Evolutionary conservation across 1,140 invertebrate genomes (phyloP), one percentile per base, ranked within the genome.

Genomic region (Drosophila micromelanica): DNA sequence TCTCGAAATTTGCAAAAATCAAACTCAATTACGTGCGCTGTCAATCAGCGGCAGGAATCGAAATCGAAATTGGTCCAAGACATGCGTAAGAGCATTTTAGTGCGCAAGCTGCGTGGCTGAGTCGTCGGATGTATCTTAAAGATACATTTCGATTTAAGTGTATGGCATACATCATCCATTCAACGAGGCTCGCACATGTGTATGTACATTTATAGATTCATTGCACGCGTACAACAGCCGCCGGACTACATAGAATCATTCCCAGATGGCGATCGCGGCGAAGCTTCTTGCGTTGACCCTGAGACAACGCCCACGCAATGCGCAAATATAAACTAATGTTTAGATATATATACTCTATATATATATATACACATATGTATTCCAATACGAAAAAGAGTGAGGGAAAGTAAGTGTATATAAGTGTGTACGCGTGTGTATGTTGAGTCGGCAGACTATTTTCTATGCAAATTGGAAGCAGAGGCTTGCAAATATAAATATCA

Each of bases 131-230:
- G 63, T 78, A 81, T 81, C 75, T 73, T 40, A 42, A 75, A 87
- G 82, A 86, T 87, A 86, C 81, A 86, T 86, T 78, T 86, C 67
- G 74, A 75, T 87, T 87, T 86, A 86, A 86, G 84, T 87, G 68
- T 86, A 87, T 81, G 67, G 59, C 78, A 87, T 78, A 75, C 65
- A 85, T 80, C 81, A 85, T 85, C 80, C 81, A 81, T 80, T 70
- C 82, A 86, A 70, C 69, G 64, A 74, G 52, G 60, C 42, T 42
- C 73, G 71, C 65, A 72, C 54, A 40, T 17, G 17, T 17, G 17
- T 17, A 17, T 56, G n/a, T 54, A 73, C 63, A 60, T 73, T 59
- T 52, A 71, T 56, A 61, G 55, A 60, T 60, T 42, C 56, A 69
- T 46, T 69, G 64, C 71, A 74, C 57, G 64, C 57, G 64, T 76